Percentiles rank a stretch among this genome's conserved stretches.
Evolutionary conservation across 2,888 invertebrate genomes (phyloP).

Genomic region (Nymphalis urticae): DNA sequence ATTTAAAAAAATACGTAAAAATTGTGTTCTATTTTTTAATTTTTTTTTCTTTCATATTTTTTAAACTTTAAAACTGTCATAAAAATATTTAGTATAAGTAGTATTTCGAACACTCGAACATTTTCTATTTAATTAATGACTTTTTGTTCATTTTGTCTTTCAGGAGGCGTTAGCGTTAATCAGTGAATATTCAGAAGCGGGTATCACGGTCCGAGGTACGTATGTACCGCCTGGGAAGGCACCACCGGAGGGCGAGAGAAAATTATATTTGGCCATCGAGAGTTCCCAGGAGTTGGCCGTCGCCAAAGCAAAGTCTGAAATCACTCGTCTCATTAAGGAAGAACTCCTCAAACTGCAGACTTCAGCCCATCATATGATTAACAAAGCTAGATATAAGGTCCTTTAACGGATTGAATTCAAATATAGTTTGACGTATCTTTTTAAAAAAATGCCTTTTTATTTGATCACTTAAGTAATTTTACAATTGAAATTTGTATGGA

Average conservation of each 20-base stretch:
- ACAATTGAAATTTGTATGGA: neutral
- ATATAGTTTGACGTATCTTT: constrained; percentile 41
- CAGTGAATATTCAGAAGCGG: constrained; percentile 99
- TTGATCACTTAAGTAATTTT: neutral
- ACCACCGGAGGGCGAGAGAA: constrained; percentile 96
- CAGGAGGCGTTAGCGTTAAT: constrained; percentile 98
- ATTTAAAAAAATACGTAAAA: no score
- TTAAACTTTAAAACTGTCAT: no score
- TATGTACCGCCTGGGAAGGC: constrained; percentile 94
- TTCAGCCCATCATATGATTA: constrained; percentile 91
- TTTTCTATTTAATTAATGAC: neutral
- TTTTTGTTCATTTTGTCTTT: constrained; percentile 6
- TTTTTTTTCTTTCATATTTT: no score
- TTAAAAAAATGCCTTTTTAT: constrained; percentile 33
- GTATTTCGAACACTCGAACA: no score
- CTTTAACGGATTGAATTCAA: constrained; percentile 77
- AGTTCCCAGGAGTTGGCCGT: constrained; percentile 98
- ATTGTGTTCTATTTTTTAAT: no score
- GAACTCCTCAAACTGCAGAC: constrained; percentile 96
- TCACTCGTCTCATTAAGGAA: constrained; percentile 98
- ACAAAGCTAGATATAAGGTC: constrained; percentile 97
- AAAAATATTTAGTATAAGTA: no score
- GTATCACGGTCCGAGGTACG: constrained; percentile 98
- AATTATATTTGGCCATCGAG: constrained; percentile 98
- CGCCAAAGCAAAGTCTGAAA: constrained; percentile 97